Percentiles rank a stretch among this genome's conserved stretches.
Evolutionary conservation across 2,888 invertebrate species (phyloP).

Genomic region (Ecdyonurus torrentis): DNA sequence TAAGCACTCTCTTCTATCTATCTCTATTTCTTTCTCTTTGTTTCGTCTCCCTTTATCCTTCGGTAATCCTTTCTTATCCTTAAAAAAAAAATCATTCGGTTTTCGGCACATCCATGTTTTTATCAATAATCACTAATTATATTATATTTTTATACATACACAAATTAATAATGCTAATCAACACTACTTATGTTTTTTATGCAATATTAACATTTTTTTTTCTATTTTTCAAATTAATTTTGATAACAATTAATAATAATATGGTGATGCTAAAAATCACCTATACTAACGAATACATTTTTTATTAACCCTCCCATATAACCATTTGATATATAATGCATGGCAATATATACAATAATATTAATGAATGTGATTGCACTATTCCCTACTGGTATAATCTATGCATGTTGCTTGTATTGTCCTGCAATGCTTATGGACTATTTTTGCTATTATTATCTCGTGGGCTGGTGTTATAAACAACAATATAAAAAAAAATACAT

Average conservation of each 20-base stretch:
- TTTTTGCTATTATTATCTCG: not conserved
- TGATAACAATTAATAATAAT: not conserved
- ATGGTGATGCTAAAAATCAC: not conserved
- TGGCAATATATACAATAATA: too few species aligned
- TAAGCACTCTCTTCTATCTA: not conserved
- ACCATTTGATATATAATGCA: not conserved
- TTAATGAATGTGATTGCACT: not conserved
- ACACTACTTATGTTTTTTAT: too few species aligned
- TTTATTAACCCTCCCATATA: not conserved
- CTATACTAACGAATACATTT: not conserved
- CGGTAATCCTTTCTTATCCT: not conserved
- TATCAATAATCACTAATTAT: not conserved
- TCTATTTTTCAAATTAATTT: not conserved
- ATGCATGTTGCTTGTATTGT: not conserved
- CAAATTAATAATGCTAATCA: too few species aligned
- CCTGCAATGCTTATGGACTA: not conserved
- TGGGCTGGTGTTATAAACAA: slow-evolving; percentile 5
- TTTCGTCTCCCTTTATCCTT: not conserved
- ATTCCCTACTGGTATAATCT: not conserved
- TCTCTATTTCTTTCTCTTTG: not conserved
- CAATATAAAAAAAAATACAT: too few species aligned
- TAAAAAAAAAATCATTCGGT: not conserved
- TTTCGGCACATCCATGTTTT: not conserved
- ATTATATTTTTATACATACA: not conserved
- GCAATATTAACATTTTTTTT: not conserved